Percentiles rank a stretch among this genome's conserved stretches.
Evolutionary conservation across 2,888 invertebrate genomes (phyloP).

Genomic region (Clanis bilineata): DNA sequence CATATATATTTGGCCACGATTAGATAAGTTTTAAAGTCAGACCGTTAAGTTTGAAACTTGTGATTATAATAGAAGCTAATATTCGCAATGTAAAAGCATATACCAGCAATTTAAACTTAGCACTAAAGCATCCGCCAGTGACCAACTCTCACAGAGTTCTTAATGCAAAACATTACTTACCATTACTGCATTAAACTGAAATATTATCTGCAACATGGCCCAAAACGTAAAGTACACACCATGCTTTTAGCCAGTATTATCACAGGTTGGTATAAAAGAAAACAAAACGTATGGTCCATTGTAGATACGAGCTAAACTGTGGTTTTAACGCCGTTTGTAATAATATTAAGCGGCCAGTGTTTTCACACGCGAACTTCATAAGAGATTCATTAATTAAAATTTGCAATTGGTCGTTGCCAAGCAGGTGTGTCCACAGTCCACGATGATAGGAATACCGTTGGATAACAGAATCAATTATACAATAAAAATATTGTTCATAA

Average conservation of each 20-base stretch:
- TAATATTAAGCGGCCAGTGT: conserved; percentile 23
- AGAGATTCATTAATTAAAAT: conserved; percentile 14
- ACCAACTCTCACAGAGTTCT: conserved; percentile 18
- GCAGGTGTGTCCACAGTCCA: background rate
- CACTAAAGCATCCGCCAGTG: conserved; percentile 19
- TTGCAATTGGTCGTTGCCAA: background rate
- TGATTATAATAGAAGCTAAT: background rate
- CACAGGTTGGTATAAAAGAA: conserved; percentile 47
- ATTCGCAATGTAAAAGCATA: background rate
- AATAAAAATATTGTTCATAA: conserved; percentile 5
- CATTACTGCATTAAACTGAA: conserved; percentile 30
- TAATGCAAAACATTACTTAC: conserved; percentile 23
- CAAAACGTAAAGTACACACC: conserved; percentile 27
- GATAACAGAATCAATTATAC: background rate
- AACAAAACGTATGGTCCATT: conserved; percentile 47
- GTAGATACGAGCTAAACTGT: conserved; percentile 51
- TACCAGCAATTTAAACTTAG: conserved; percentile 18
- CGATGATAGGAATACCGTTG: background rate
- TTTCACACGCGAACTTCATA: background rate
- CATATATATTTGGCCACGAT: no score
- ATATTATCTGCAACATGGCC: conserved; percentile 37
- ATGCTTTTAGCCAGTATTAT: conserved; percentile 38
- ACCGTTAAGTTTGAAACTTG: no score
- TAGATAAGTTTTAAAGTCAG: no score
- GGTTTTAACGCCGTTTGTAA: conserved; percentile 32